These are phyloP conservation scores for Arrhopalites spinosus DNA, from an alignment of 2,888 invertebrate species.

Conservation along the genomic window DNA sequence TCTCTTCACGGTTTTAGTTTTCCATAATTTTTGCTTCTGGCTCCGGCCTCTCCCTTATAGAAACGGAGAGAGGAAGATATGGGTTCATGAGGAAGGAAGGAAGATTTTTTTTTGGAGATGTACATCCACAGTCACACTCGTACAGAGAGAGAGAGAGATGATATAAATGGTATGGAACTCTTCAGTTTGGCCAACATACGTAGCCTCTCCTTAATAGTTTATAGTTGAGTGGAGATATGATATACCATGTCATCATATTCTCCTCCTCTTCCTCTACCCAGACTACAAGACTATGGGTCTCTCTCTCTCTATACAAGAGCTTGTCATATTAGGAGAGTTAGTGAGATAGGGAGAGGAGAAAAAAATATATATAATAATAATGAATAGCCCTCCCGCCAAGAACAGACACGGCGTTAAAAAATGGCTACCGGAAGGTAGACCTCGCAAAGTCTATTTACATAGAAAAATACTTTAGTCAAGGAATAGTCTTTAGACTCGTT, in stretches of 20 bases:
- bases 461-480: too few relatives aligned
- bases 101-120: too few relatives aligned
- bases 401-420: conserved; percentile 52
- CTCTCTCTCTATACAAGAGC: background rate
- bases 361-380: conserved; percentile 23
- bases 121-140: too few relatives aligned
- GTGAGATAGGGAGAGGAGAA: conserved; percentile 17
- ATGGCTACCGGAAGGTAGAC: conserved; percentile 55
- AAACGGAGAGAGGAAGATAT: too few relatives aligned
- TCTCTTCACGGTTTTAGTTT: background rate
- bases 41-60: too few relatives aligned
- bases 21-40: conserved; percentile 4
- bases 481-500: conserved; percentile 39
- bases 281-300: too few relatives aligned
- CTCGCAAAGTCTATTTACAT: background rate
- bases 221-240: background rate
- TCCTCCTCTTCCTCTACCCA: too few relatives aligned
- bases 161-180: too few relatives aligned
- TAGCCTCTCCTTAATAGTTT: conserved; percentile 11
- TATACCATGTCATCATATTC: background rate
- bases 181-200: background rate
- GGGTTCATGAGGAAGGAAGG: too few relatives aligned
- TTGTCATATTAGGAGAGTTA: conserved; percentile 36
- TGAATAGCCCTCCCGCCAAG: conserved; percentile 38
- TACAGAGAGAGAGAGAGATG: background rate